A percentile compares a stretch with the other conserved stretches of the same genome.
These are phyloP conservation scores for Chelmon rostratus DNA, from an alignment of 2,797 vertebrate species.

Conservation along the genomic window DNA sequence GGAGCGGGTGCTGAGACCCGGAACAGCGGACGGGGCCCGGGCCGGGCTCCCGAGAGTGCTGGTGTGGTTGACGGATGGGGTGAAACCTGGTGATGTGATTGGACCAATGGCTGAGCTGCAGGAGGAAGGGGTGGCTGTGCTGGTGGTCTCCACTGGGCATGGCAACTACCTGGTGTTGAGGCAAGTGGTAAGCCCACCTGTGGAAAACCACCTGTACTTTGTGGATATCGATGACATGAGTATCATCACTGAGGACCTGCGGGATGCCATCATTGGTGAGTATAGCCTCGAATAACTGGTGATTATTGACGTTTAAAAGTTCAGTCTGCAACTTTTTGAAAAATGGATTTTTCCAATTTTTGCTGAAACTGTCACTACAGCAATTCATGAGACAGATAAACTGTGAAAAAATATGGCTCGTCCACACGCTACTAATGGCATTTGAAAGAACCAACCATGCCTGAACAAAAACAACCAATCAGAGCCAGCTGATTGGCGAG, in stretches of 20 bases:
- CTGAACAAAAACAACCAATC: too few species aligned
- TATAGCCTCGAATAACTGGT: too few species aligned
- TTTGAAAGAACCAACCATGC: too few species aligned
- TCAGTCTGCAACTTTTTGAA: too few species aligned
- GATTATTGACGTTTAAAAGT: background rate
- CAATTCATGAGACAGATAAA: too few species aligned
- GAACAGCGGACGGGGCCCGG: constrained; percentile 79
- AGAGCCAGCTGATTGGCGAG: too few species aligned
- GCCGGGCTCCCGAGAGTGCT: constrained; percentile 91
- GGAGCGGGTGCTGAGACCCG: constrained; percentile 81
- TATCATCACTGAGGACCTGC: constrained; percentile 91
- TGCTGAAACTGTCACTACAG: too few species aligned
- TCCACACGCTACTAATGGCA: too few species aligned
- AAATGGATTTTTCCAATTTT: too few species aligned
- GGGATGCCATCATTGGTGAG: constrained; percentile 91
- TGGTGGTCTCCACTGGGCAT: constrained; percentile 94
- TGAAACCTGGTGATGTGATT: constrained; percentile 91
- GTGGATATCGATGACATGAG: constrained; percentile 95
- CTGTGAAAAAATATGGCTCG: too few species aligned
- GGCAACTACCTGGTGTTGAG: constrained; percentile 91
- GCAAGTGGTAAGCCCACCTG: constrained; percentile 88
- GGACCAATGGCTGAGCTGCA: constrained; percentile 89
- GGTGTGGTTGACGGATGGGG: constrained; percentile 96
- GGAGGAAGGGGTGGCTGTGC: constrained; percentile 89
- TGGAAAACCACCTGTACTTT: constrained; percentile 90